phyloP scores from a whole-genome alignment of 2,888 invertebrate genomes.

The Pteria penguin region DNA sequence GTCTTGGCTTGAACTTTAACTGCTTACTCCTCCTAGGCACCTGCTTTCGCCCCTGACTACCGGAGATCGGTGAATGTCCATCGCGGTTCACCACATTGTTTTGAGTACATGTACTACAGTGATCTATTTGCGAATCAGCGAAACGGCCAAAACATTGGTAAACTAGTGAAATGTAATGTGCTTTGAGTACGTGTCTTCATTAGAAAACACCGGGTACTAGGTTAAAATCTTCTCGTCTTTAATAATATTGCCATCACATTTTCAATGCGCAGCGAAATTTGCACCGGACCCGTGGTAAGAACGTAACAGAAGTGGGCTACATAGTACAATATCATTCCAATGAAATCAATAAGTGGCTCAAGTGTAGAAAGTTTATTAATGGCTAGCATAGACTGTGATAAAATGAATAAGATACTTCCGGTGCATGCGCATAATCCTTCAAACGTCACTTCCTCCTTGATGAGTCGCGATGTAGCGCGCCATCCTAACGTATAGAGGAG shows the following conservation, averaged over 20 bases:
- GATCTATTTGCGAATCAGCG: too few relatives aligned
- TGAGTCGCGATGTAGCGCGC: conserved; percentile 55
- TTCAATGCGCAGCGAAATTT: background rate
- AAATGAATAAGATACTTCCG: conserved; percentile 61
- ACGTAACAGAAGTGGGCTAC: conserved; percentile 60
- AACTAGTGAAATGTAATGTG: too few relatives aligned
- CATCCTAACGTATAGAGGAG: conserved; percentile 61
- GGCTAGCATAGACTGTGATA: conserved; percentile 64
- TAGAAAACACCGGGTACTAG: too few relatives aligned
- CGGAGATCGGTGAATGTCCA: too few relatives aligned
- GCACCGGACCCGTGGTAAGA: conserved; percentile 42
- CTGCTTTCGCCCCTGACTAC: too few relatives aligned
- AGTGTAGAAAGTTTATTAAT: conserved; percentile 59
- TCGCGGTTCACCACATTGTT: too few relatives aligned
- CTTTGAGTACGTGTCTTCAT: too few relatives aligned
- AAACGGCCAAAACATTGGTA: too few relatives aligned
- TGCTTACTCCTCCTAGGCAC: too few relatives aligned
- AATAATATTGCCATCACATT: background rate
- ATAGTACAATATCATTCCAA: conserved; percentile 63
- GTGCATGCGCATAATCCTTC: conserved; percentile 47
- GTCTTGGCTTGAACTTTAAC: too few relatives aligned
- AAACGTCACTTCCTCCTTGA: conserved; percentile 45
- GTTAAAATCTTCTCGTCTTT: too few relatives aligned
- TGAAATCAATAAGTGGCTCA: conserved; percentile 50
- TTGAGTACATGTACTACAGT: too few relatives aligned